Evolutionary conservation across 2,888 invertebrate genomes (phyloP).

Genomic region (Drosophila planitibia): DNA sequence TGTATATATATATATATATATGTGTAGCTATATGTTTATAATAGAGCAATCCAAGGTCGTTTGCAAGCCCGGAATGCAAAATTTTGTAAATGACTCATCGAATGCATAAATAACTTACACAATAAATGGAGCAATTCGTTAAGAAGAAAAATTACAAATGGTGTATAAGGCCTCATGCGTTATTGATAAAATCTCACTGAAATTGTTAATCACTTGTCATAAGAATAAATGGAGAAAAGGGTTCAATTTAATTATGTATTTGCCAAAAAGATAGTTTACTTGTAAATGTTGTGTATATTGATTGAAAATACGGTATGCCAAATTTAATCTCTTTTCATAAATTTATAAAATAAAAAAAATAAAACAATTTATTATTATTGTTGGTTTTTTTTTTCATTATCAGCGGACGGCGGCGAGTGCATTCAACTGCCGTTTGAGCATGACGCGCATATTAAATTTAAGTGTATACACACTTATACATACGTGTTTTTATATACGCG

Average conservation of each 20-base stretch:
- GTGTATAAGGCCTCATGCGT: background rate
- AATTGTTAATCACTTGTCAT: background rate
- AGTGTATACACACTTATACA: constrained; percentile 21
- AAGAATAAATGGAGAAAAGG: background rate
- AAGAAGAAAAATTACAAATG: background rate
- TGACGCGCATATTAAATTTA: constrained; percentile 49
- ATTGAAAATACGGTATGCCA: constrained; percentile 3
- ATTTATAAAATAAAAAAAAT: background rate
- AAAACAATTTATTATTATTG: constrained; percentile 5
- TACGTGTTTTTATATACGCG: background rate
- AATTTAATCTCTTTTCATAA: constrained; percentile 22
- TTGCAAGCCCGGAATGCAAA: constrained; percentile 29
- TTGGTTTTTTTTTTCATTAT: constrained; percentile 41
- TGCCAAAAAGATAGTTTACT: background rate
- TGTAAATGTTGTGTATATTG: background rate
- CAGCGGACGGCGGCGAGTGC: constrained; percentile 63
- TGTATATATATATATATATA: background rate
- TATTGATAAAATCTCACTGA: background rate
- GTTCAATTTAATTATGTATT: background rate
- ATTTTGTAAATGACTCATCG: constrained; percentile 40
- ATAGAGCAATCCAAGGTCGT: constrained; percentile 54
- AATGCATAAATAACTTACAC: background rate
- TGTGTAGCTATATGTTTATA: constrained; percentile 9
- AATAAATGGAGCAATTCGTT: background rate
- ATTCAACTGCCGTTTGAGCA: constrained; percentile 67